Conservation (phyloP, 2,888 invertebrate species). For the Sinopyrophorus schimmeli region DNA sequence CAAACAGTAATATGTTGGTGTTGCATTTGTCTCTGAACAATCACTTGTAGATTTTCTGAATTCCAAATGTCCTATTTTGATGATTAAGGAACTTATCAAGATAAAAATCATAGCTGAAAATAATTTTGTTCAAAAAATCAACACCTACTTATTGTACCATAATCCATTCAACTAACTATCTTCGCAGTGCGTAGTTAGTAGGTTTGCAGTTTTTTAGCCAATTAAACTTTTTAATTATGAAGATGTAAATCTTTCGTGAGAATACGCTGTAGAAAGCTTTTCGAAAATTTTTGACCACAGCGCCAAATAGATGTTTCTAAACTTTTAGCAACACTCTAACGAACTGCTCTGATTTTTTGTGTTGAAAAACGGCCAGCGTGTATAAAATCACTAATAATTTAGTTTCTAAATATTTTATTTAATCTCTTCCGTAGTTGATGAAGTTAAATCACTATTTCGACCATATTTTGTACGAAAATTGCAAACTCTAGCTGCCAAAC, state of each 20-base stretch:
- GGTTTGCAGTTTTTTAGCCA: constrained; percentile 41
- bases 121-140: constrained; percentile 39
- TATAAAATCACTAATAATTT: no score
- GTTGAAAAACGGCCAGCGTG: no score
- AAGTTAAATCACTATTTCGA: no score
- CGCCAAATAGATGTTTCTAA: no score
- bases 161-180: constrained; percentile 34
- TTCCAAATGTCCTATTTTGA: background rate
- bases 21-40: constrained; percentile 9
- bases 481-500: no score
- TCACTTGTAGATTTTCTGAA: no score
- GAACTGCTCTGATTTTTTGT: no score
- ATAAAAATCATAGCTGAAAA: constrained; percentile 38
- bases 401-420: no score
- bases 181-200: constrained; percentile 36
- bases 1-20: no score
- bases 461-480: no score
- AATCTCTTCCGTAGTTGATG: no score
- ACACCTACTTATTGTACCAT: constrained; percentile 31
- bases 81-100: constrained; percentile 18
- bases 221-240: constrained; percentile 32
- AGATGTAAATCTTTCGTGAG: constrained; percentile 39
- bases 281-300: constrained; percentile 19
- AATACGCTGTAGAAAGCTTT: constrained; percentile 36
- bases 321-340: no score